phyloP scores from a whole-genome alignment of 2,888 invertebrate species.

The Chrysina gloriosa region DNA sequence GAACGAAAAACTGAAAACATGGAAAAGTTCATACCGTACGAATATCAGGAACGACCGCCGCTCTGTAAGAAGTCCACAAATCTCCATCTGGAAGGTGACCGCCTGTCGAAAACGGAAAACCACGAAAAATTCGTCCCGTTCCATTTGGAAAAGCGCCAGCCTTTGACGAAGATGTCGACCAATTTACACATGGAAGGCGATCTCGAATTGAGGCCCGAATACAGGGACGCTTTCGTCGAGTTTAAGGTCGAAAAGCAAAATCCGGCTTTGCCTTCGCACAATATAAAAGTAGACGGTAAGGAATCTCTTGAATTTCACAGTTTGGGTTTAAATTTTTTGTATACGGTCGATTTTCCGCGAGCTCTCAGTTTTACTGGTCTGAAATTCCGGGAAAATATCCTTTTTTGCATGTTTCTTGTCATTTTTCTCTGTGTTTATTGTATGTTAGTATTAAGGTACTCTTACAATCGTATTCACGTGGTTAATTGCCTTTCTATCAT shows the following conservation, averaged over 20 bases:
- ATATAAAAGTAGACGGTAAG: constrained; percentile 63
- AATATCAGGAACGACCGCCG: constrained; percentile 63
- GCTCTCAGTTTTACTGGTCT: no score
- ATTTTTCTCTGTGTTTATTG: no score
- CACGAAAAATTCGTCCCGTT: constrained; percentile 63
- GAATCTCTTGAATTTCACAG: no score
- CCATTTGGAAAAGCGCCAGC: constrained; percentile 63
- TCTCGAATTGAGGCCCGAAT: constrained; percentile 65
- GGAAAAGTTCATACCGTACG: constrained; percentile 66
- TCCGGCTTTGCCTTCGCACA: constrained; percentile 56
- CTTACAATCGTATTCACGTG: no score
- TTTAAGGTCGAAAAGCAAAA: constrained; percentile 55
- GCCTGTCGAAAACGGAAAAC: constrained; percentile 62
- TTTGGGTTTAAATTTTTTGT: no score
- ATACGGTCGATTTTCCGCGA: no score
- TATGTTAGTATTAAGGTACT: no score
- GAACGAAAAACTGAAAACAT: constrained; percentile 66
- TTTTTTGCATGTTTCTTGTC: no score
- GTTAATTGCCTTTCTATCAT: no score
- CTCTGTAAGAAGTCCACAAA: constrained; percentile 64
- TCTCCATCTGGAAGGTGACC: constrained; percentile 66
- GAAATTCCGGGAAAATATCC: no score
- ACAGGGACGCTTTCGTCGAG: constrained; percentile 59
- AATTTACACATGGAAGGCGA: constrained; percentile 68
- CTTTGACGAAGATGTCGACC: constrained; percentile 61